Evolutionary conservation across 2,888 invertebrate species (phyloP).

Genomic region (Temnothorax ravouxi): DNA sequence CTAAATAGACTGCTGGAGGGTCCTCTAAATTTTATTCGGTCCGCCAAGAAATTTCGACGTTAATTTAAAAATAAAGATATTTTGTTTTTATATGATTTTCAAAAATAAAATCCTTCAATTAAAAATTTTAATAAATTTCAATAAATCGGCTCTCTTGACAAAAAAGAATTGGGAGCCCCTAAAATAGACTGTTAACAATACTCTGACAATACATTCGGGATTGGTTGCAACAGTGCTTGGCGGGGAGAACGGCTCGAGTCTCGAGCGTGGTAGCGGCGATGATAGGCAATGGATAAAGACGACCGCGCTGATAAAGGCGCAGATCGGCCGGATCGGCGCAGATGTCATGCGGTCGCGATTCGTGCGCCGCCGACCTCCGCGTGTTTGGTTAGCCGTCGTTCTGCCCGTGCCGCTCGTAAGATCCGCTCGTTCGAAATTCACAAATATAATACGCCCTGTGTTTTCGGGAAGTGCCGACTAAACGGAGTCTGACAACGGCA

Average conservation of each 20-base stretch:
- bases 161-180: not conserved
- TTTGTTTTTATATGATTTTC: too few relatives aligned
- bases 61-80: too few relatives aligned
- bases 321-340: constrained; percentile 60
- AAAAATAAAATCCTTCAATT: not conserved
- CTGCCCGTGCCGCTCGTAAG: not conserved
- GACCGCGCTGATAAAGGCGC: constrained; percentile 70
- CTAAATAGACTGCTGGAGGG: too few relatives aligned
- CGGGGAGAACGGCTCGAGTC: constrained; percentile 14
- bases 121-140: not conserved
- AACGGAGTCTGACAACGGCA: not conserved
- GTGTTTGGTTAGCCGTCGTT: not conserved
- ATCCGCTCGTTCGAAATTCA: not conserved
- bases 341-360: constrained; percentile 67
- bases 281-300: constrained; percentile 71
- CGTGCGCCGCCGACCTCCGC: constrained; percentile 22
- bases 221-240: not conserved
- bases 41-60: too few relatives aligned
- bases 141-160: too few relatives aligned
- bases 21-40: too few relatives aligned
- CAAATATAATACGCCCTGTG: not conserved
- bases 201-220: not conserved
- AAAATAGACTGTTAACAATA: not conserved
- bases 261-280: constrained; percentile 44
- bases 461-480: not conserved